Conservation (phyloP, 2,797 vertebrate genomes). For the Poecilia picta region DNA sequence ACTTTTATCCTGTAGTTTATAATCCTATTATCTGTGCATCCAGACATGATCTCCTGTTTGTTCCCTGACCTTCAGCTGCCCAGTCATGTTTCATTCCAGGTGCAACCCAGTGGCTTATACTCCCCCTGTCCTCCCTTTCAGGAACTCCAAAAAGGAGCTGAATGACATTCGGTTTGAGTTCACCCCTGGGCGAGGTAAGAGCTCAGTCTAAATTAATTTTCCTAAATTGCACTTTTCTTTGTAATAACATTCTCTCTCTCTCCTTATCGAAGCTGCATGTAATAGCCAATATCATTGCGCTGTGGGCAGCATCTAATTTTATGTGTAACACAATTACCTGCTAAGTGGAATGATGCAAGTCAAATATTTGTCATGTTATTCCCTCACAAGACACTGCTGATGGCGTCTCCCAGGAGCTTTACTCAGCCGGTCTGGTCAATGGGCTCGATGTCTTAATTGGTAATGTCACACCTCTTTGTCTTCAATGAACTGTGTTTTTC, state of each 20-base stretch:
- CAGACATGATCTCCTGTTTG: conserved; percentile 4
- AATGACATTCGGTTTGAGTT: conserved; percentile 99
- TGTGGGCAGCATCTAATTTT: conserved; percentile 42
- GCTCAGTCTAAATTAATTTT: conserved; percentile 25
- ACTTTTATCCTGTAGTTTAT: conserved; percentile 4
- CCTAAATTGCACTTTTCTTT: conserved; percentile 19
- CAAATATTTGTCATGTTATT: conserved; percentile 64
- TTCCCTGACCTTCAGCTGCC: conserved; percentile 18
- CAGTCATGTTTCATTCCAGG: conserved; percentile 20
- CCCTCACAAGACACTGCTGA: conserved; percentile 91
- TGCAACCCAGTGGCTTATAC: conserved; percentile 14
- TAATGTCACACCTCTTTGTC: conserved; percentile 74
- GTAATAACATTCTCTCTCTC: conserved; percentile 28
- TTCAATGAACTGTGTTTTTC: background rate
- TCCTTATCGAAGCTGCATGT: conserved; percentile 15
- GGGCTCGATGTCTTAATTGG: conserved; percentile 95
- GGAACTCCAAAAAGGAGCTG: conserved; percentile 96
- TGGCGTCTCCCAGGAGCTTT: conserved; percentile 98
- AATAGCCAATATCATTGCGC: conserved; percentile 25
- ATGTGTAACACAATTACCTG: conserved; percentile 39
- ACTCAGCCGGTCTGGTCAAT: conserved; percentile 96
- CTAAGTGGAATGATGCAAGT: conserved; percentile 63
- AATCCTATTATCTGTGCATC: conserved; percentile 20
- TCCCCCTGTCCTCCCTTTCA: conserved; percentile 66
- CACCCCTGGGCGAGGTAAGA: conserved; percentile 95